phyloP scores from a whole-genome alignment of 2,888 invertebrate species.

The Drosophila helvetica region DNA sequence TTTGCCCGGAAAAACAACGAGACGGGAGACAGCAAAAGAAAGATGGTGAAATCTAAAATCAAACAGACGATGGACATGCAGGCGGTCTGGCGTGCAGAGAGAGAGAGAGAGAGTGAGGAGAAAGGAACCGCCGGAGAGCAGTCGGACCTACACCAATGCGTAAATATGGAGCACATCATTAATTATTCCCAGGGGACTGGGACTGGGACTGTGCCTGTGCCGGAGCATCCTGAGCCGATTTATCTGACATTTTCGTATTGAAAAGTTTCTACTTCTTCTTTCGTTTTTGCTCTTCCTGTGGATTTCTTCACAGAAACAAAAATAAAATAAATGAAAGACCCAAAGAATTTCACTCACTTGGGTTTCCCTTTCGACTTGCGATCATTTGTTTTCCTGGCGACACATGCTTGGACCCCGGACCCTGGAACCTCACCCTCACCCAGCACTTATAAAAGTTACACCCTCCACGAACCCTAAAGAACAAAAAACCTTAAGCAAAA shows the following conservation, averaged over 20 bases:
- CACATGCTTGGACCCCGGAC: constrained; percentile 49
- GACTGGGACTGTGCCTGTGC: constrained; percentile 36
- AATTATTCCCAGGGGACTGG: constrained; percentile 76
- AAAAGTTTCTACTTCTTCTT: constrained; percentile 56
- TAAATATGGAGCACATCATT: constrained; percentile 83
- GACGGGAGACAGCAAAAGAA: constrained; percentile 45
- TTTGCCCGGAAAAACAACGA: constrained; percentile 55
- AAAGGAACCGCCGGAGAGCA: constrained; percentile 19
- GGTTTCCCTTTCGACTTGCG: constrained; percentile 56
- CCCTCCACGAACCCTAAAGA: constrained; percentile 33
- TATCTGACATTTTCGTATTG: constrained; percentile 73
- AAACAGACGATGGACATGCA: constrained; percentile 64
- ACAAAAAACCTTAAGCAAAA: constrained; percentile 38
- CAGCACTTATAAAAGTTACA: constrained; percentile 60
- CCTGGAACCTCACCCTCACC: constrained; percentile 9
- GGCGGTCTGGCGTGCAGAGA: constrained; percentile 45
- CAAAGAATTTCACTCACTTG: constrained; percentile 55
- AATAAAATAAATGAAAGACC: constrained; percentile 49
- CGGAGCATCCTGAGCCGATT: constrained; percentile 50
- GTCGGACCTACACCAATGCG: constrained; percentile 81
- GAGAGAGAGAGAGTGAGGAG: constrained; percentile 9
- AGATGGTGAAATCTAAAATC: constrained; percentile 56
- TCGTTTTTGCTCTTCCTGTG: constrained; percentile 66
- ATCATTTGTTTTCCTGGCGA: constrained; percentile 68
- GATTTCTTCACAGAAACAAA: constrained; percentile 68